A percentile compares a stretch with the other conserved stretches of the same genome.
These are phyloP conservation scores for Nasonovia ribisnigri DNA, from an alignment of 2,888 invertebrate species.

Conservation along the genomic window DNA sequence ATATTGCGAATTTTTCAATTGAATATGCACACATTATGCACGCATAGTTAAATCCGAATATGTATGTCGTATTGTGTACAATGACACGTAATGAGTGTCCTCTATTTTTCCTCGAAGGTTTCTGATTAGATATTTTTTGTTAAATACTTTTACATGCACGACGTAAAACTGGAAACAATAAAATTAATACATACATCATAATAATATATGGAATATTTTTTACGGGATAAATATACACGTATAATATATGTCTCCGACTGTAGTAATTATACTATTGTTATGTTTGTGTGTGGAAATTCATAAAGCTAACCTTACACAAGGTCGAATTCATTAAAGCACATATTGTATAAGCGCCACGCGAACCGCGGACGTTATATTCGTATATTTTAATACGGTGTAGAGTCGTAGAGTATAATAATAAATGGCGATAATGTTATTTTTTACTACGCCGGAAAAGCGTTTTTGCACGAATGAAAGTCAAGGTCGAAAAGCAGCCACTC, in stretches of 20 bases:
- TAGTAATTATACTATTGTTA: constrained; percentile 57
- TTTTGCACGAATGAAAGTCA: constrained; percentile 51
- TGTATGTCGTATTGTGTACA: neutral
- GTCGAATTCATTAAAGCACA: constrained; percentile 62
- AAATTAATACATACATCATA: neutral
- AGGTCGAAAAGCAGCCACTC: constrained; percentile 43
- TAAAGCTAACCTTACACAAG: constrained; percentile 62
- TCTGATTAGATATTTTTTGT: constrained; percentile 52
- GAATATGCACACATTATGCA: neutral
- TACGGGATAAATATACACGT: neutral
- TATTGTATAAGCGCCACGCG: constrained; percentile 54
- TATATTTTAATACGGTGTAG: neutral
- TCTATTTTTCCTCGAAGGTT: constrained; percentile 54
- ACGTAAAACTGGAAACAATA: constrained; percentile 56
- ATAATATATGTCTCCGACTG: neutral
- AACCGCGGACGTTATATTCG: constrained; percentile 10
- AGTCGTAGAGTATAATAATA: neutral
- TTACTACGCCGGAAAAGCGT: constrained; percentile 33
- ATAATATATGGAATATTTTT: constrained; percentile 26
- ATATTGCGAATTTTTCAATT: constrained; percentile 18
- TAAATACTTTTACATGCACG: constrained; percentile 40
- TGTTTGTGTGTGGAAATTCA: constrained; percentile 46
- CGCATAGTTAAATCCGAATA: constrained; percentile 26
- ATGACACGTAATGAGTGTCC: constrained; percentile 37
- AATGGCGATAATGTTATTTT: constrained; percentile 48